A percentile compares a stretch with the other conserved stretches of the same genome.
phyloP scores from a whole-genome alignment of 2,888 invertebrate genomes.

The Thereva nobilitata region DNA sequence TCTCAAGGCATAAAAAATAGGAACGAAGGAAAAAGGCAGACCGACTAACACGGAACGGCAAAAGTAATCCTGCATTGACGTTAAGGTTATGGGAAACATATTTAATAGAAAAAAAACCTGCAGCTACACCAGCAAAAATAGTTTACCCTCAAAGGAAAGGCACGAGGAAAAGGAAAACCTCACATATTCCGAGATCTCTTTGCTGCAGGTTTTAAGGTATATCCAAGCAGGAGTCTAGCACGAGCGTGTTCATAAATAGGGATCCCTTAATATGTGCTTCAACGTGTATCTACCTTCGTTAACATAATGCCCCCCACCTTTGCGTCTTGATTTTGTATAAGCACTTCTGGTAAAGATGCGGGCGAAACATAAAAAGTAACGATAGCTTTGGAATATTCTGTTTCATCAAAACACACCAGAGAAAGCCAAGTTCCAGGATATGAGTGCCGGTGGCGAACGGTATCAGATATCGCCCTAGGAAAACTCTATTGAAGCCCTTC shows the following conservation, averaged over 20 bases:
- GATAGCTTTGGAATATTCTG: conserved; percentile 5
- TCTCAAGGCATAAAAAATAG: no score
- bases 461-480: conserved; percentile 11
- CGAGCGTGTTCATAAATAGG: conserved; percentile 4
- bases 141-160: not conserved
- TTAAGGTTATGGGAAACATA: not conserved
- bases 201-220: conserved; percentile 4
- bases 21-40: not conserved
- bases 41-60: not conserved
- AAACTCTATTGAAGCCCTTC: conserved; percentile 13
- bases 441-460: not conserved
- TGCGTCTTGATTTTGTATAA: not conserved
- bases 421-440: not conserved
- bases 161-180: not conserved
- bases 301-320: not conserved
- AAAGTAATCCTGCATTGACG: not conserved
- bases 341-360: not conserved
- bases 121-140: no score
- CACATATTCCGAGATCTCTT: not conserved
- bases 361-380: conserved; percentile 11
- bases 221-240: not conserved
- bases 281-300: conserved; percentile 3
- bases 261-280: conserved; percentile 13
- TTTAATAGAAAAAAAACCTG: not conserved
- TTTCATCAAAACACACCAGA: not conserved